Evolutionary conservation across 2,113 vertebrate species (phyloP), one percentile per base, ranked within the genome.

Genomic region (Origma solitaria): DNA sequence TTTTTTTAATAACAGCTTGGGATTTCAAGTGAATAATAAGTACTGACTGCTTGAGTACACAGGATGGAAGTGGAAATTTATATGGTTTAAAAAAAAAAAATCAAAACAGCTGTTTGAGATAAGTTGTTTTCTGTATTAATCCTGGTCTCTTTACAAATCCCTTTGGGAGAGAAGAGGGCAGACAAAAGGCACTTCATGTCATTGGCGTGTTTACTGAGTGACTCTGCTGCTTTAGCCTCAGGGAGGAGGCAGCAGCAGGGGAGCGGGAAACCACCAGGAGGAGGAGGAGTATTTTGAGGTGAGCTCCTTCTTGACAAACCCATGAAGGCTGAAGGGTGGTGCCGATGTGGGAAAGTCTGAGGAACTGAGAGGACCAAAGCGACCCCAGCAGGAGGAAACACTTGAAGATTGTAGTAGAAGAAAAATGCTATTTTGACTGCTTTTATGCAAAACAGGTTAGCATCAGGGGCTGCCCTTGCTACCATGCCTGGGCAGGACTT

Each of bases 131-230:
- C 62, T 51, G 51, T 47, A 38, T 86, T 78, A 83, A 77, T 86
- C 49, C 45, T 53, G n/a, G 24, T 91, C 72, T 78, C 72, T 75
- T 68, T 81, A 38, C 60, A 76, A 91, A 71, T 89, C 58, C 56
- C 47, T 3, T 61, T 87, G 91, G 91, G 57, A 95, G 83, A 72
- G 83, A 86, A n/a, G 38, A 84, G 73, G 25, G 65, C 2, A 50
- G 84, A 87, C 80, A 96, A 94, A 94, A 92, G 73, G 65, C 78
- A 56, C 76, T 92, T 94, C 81, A 53, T 85, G 49, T 83, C 16
- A 4, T 62, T 75, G 80, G 40, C 1, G 0, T 88, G 71, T 92
- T 94, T 93, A 77, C 82, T 72, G 56, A 71, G 17, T 78, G 44
- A 71, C 51, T 85, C 47, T 78, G 57, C 49, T 82, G 84, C 69